Conservation (phyloP, 1,140 invertebrate genomes). For the Caenorhabditis remanei region DNA sequence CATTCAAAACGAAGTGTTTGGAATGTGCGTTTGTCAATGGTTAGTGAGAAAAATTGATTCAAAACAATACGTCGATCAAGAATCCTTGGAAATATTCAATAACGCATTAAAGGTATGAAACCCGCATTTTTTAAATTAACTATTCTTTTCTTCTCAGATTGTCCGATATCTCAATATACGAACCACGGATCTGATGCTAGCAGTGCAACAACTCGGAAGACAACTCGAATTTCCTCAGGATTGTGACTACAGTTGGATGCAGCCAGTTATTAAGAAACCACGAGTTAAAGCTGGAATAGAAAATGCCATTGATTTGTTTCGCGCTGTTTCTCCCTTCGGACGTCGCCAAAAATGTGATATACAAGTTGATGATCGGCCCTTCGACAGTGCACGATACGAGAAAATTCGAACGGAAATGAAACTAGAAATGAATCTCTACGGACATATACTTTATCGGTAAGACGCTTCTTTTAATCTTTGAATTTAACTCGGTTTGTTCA, state of each 20-base stretch:
- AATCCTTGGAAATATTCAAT: conserved; percentile 12
- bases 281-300: neutral
- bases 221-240: conserved; percentile 36
- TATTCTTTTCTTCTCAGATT: neutral
- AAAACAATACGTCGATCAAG: neutral
- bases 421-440: neutral
- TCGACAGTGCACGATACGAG: neutral
- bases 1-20: conserved; percentile 44
- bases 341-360: neutral
- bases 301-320: neutral
- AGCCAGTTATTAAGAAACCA: conserved; percentile 1
- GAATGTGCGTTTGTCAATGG: neutral
- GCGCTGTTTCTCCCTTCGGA: conserved; percentile 25
- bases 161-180: neutral
- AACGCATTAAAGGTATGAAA: conserved; percentile 10
- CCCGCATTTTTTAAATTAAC: neutral
- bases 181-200: neutral
- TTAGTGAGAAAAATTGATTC: neutral
- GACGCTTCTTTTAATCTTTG: neutral
- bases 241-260: conserved; percentile 18
- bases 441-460: conserved; percentile 3
- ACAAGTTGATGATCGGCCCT: too few species aligned
- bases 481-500: neutral
- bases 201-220: conserved; percentile 9
- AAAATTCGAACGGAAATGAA: neutral